Percentiles rank a stretch among this genome's conserved stretches.
Conservation (phyloP, 2,113 vertebrate species). For the Gymnogyps californianus region DNA sequence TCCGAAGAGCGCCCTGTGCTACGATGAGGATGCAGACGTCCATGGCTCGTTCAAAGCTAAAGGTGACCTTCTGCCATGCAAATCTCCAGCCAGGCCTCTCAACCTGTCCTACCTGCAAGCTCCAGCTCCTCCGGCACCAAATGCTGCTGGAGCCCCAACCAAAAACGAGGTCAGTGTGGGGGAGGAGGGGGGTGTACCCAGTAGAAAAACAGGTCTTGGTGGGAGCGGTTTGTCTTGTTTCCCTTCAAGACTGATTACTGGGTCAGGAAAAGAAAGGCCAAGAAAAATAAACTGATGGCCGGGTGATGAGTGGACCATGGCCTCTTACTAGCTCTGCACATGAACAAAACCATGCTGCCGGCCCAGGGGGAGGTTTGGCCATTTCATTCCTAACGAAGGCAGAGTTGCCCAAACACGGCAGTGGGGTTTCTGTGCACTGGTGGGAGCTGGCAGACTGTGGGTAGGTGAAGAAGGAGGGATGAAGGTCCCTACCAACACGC, state of each 20-base stretch:
- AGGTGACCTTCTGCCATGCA: neutral
- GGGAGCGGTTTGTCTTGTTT: neutral
- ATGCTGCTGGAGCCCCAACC: neutral
- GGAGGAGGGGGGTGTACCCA: neutral
- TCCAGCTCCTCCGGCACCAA: neutral
- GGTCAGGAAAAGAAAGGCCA: neutral
- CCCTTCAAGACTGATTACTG: neutral
- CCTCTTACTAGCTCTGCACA: neutral
- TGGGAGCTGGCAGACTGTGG: neutral
- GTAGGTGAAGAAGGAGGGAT: neutral
- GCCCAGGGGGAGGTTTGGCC: neutral
- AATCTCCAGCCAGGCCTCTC: neutral
- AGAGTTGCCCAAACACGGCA: neutral
- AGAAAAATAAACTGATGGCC: neutral
- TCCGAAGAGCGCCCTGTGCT: neutral
- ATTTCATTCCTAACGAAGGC: neutral
- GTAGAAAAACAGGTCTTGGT: conserved; percentile 3
- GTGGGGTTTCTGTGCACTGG: neutral
- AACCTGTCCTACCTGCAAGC: neutral
- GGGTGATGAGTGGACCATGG: neutral
- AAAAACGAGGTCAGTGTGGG: neutral
- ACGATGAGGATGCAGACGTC: neutral
- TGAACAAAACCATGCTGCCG: neutral
- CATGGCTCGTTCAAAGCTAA: neutral
- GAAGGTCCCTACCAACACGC: accelerated